Base-by-base conservation (phyloP, 1,140 invertebrate genomes). In the Lysiphlebus fabarum region DNA sequence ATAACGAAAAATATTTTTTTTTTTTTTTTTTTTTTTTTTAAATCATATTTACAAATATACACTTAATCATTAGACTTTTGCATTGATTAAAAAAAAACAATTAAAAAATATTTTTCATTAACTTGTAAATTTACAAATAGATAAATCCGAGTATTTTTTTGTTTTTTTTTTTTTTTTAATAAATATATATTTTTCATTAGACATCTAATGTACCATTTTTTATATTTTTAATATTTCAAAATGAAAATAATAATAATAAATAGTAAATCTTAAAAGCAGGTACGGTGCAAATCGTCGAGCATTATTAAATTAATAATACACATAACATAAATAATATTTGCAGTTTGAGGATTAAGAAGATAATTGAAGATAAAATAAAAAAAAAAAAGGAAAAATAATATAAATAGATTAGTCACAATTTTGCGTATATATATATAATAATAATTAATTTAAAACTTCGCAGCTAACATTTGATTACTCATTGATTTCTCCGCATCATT, bases 31-130 rank as follows among this genome's bases (percentile, higher is more conserved):
- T 26, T 1, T 26, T 26, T 26, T 26, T 26, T 26, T 2, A 54
- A 62, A 44, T 49, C 58, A 62, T 74, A 69, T 75, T 69, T 79
- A 78, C 76, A 79, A 77, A 76, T 79, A 76, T 76, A 79, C 77
- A 79, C 65, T 64, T 59, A 62, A 6, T 17, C 2, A 26, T 26
- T 26, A 26, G 17, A 26, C 17, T 26, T 26, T 26, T 26, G 17
- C 17, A 26, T 26, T 26, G 17, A 26, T 26, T 26, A 26, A 26
- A 26, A 26, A 26, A 26, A 26, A 26, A 26, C 17, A 26, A 26
- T 26, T 26, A 26, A 26, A 26, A 26, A 26, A 26, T 26, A 26
- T 26, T 26, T 26, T 26, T 26, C 17, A 26, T 26, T 26, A 1
- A 26, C 17, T 26, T 4, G 17, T 26, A 26, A 26, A 2, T 26